Evolutionary conservation across 2,113 vertebrate species (phyloP), one percentile per base, ranked within the genome.

Genomic region (Lepisosteus osseus): DNA sequence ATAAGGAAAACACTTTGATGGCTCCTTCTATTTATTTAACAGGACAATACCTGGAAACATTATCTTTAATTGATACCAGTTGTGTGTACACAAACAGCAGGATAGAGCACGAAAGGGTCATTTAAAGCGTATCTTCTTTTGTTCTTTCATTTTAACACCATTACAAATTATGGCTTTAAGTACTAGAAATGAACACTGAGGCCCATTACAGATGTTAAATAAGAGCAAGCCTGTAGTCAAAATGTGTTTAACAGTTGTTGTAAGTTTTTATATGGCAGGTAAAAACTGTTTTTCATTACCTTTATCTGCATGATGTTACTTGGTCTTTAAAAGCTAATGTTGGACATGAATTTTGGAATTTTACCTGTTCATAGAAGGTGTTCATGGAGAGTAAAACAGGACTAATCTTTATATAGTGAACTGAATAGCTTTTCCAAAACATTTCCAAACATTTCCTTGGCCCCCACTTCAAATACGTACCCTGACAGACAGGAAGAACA

Each of bases 31-130:
- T 68, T 71, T 79, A 81, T 79, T 75, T 83, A 80, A 82, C 82
- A 84, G 82, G 75, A 74, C 65, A 72, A 77, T 82, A 75, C 77
- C 74, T 73, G 75, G 79, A 82, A 83, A 90, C 74, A 86, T 90
- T 82, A 85, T 84, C 78, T 81, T 74, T 92, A 82, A 87, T 85
- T 83, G 84, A 82, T 71, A 73, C 47, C 63, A 70, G 71, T 82
- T 84, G 78, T 83, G 79, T 78, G 81, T 87, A 85, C 87, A 86
- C 84, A 89, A 87, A 86, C 82, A 83, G 42, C 57, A 43, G 57
- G 70, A 67, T 63, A 65, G 61, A 72, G 77, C 81, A 40, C 45
- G 76, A 80, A 77, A 67, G 55, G 77, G 80, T 79, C 71, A 69
- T 29, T 29, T 9, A 12, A 68, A 3, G 14, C 8, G 17, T 14